Base-by-base conservation (phyloP, 2,113 vertebrate species). In the Aphyosemion australe region DNA sequence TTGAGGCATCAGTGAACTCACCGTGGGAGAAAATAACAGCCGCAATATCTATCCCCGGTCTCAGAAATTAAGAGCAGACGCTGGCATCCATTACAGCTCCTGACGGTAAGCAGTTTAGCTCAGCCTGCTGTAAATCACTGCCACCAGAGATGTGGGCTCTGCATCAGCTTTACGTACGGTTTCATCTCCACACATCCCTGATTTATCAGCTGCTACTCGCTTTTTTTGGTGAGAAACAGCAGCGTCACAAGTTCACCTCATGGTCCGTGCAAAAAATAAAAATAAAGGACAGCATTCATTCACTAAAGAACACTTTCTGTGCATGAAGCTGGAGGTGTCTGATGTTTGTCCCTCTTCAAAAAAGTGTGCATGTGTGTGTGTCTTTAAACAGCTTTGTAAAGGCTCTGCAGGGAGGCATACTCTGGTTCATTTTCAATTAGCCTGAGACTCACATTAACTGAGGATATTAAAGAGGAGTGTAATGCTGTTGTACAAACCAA, bases 351-450 rank as follows among this genome's bases (percentile, higher is more conserved):
- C 73, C 69, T 72, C 74, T 80, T 66, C n/a, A 69, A 61, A 74
- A 64, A 62, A 39, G 69, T 81, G 78, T 76, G 65, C 73, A 26
- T 46, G 47, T 69, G 69, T 81, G 78, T 76, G 69, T 81, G 78
- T 76, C 55, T 84, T 88, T 86, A 76, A 82, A 87, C 74, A 77
- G 77, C 71, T 64, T 76, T 74, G 46, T 87, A 87, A 90, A 89
- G 84, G 86, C 89, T 72, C 90, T 83, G 59, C 78, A 52, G 88
- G 81, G 87, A 88, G 77, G 80, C 75, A 68, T 69, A 72, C 80
- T 86, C 72, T 79, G 78, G 86, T 89, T 91, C 83, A 86, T 91
- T 92, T 90, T 91, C 90, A 93, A 91, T 92, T 92, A 93, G 86
- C 88, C 69, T 58, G 79, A 79, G 77, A 86, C 73, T 83, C 59